phyloP scores from a whole-genome alignment of 2,113 vertebrate species.

The Hepsetus odoe region DNA sequence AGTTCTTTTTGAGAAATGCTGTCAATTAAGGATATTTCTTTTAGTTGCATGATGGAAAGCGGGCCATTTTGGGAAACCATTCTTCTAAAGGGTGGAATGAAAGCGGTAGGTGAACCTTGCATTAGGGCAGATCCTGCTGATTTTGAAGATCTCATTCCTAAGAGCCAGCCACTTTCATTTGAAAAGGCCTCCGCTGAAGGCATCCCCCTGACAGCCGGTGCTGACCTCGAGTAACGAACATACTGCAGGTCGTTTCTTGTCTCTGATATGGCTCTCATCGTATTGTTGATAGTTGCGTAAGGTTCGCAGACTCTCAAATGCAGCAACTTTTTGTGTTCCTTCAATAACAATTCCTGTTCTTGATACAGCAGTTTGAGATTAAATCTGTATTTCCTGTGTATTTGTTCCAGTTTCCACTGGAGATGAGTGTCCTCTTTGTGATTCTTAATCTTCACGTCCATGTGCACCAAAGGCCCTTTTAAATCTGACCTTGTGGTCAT shows the following conservation, averaged over 20 bases:
- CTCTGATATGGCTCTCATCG: slow-evolving; percentile 69
- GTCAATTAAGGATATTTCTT: slow-evolving; percentile 74
- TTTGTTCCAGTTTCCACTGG: slow-evolving; percentile 62
- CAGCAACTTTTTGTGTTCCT: slow-evolving; percentile 60
- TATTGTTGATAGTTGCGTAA: slow-evolving; percentile 67
- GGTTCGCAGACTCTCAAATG: slow-evolving; percentile 69
- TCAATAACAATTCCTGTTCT: slow-evolving; percentile 56
- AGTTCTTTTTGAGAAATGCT: slow-evolving; percentile 74
- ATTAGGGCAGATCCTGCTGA: slow-evolving; percentile 47
- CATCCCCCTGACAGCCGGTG: slow-evolving; percentile 20
- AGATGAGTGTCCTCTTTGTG: slow-evolving; percentile 68
- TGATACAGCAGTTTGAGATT: slow-evolving; percentile 64
- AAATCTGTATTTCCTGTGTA: slow-evolving; percentile 66
- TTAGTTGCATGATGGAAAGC: slow-evolving; percentile 73
- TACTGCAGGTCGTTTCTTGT: not conserved
- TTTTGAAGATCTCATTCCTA: slow-evolving; percentile 40
- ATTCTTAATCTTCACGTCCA: slow-evolving; percentile 65
- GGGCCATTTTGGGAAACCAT: slow-evolving; percentile 36
- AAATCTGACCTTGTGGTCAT: slow-evolving; percentile 48
- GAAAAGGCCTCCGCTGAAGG: slow-evolving; percentile 23
- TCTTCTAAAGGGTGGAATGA: not conserved
- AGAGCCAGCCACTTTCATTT: not conserved
- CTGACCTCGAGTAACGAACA: slow-evolving; percentile 21
- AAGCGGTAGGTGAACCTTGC: not conserved
- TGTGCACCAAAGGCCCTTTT: slow-evolving; percentile 45